A percentile compares a stretch with the other conserved stretches of the same genome.
phyloP scores from a whole-genome alignment of 2,797 vertebrate genomes.

The Urophycis tenuis region DNA sequence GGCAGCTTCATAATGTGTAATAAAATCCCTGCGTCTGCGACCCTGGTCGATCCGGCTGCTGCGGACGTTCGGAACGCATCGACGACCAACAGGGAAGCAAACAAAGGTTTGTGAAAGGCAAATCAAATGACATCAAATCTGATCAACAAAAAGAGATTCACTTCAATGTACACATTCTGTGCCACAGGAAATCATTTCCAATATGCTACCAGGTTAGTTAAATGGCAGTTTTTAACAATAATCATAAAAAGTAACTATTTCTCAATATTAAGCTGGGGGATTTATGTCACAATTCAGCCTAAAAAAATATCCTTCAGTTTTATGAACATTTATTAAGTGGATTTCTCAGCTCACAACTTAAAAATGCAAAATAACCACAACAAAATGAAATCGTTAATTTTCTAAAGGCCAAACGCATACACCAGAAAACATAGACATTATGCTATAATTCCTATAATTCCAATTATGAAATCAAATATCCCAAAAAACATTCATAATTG shows the following conservation, averaged over 20 bases:
- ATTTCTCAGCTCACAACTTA: neutral
- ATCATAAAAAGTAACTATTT: neutral
- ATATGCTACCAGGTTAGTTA: neutral
- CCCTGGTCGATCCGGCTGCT: too few species aligned
- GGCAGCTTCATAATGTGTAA: conserved; percentile 47
- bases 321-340: neutral
- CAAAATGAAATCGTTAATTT: neutral
- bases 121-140: neutral
- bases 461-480: neutral
- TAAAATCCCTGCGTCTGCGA: conserved; percentile 54
- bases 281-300: neutral
- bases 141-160: neutral
- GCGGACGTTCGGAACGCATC: neutral
- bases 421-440: neutral
- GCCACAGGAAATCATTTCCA: neutral
- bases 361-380: neutral
- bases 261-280: neutral
- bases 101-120: neutral
- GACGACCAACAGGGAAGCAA: neutral
- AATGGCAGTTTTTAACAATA: neutral
- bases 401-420: neutral
- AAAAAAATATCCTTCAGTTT: neutral
- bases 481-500: neutral
- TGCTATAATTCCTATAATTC: neutral
- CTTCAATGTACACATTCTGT: neutral